phyloP scores from a whole-genome alignment of 1,140 invertebrate species.

The Hypothenemus hampei region DNA sequence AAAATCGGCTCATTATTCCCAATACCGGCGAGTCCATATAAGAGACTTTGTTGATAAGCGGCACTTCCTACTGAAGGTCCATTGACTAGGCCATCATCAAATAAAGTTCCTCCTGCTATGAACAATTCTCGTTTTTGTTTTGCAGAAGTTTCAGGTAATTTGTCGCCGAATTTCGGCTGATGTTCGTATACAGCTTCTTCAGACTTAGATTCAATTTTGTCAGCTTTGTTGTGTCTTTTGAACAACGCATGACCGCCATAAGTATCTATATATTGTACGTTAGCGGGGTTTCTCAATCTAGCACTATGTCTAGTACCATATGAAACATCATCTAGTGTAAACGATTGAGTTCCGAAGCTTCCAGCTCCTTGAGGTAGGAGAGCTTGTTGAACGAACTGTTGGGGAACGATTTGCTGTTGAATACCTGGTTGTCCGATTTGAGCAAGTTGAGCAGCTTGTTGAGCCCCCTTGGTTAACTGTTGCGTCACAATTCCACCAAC shows the following conservation, averaged over 20 bases:
- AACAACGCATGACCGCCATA: conserved; percentile 49
- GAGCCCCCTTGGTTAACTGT: conserved; percentile 42
- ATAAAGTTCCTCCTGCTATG: conserved; percentile 57
- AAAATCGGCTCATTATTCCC: conserved; percentile 55
- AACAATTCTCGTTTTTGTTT: conserved; percentile 51
- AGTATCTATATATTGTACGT: conserved; percentile 51
- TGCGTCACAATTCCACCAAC: conserved; percentile 53
- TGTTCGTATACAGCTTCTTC: conserved; percentile 42
- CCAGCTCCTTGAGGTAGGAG: conserved; percentile 22
- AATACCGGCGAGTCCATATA: conserved; percentile 62
- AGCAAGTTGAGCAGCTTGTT: conserved; percentile 18
- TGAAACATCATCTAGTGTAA: not conserved
- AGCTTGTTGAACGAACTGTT: conserved; percentile 15
- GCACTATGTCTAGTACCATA: not conserved
- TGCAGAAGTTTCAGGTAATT: conserved; percentile 47
- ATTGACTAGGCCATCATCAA: conserved; percentile 56
- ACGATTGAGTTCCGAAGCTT: conserved; percentile 21
- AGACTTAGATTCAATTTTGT: conserved; percentile 9
- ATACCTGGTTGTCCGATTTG: conserved; percentile 24
- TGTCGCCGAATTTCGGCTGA: conserved; percentile 40
- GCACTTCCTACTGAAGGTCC: conserved; percentile 29
- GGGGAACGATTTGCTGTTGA: conserved; percentile 24
- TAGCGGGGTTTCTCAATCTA: conserved; percentile 35
- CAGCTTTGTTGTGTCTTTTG: conserved; percentile 48
- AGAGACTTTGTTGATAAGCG: conserved; percentile 48